phyloP scores from a whole-genome alignment of 2,797 vertebrate species.

The Falco cherrug region DNA sequence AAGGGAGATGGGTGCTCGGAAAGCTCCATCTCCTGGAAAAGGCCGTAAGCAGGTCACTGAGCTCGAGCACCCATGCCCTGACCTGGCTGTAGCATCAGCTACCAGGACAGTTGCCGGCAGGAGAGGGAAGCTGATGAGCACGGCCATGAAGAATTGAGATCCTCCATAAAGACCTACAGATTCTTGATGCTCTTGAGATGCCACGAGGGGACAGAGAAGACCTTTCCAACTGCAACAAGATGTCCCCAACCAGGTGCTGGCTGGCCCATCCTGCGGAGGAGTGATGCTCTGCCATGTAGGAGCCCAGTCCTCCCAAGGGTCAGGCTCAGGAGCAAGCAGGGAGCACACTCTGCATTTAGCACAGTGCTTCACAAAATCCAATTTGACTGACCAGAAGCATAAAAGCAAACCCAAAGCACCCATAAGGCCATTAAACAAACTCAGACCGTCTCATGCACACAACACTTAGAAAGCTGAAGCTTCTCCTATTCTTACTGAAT shows the following conservation, averaged over 20 bases:
- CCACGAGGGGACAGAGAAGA: neutral
- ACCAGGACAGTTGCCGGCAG: neutral
- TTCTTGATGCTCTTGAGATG: neutral
- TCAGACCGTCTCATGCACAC: neutral
- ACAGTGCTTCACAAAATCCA: neutral
- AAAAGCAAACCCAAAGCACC: neutral
- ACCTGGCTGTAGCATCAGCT: neutral
- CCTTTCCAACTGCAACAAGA: neutral
- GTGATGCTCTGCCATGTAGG: neutral
- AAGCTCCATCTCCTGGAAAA: neutral
- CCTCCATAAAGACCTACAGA: neutral
- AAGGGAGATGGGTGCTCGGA: neutral
- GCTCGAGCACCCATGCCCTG: accelerated
- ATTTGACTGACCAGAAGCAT: neutral
- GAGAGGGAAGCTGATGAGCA: neutral
- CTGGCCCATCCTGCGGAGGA: neutral
- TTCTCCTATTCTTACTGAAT: neutral
- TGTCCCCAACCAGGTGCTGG: neutral
- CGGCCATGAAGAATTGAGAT: neutral
- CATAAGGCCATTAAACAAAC: neutral
- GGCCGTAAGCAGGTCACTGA: neutral
- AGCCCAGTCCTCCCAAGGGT: neutral
- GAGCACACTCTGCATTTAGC: neutral
- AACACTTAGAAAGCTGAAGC: neutral
- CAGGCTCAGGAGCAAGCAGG: neutral